phyloP scores from a whole-genome alignment of 1,140 invertebrate species.

The Trachymyrmex septentrionalis region DNA sequence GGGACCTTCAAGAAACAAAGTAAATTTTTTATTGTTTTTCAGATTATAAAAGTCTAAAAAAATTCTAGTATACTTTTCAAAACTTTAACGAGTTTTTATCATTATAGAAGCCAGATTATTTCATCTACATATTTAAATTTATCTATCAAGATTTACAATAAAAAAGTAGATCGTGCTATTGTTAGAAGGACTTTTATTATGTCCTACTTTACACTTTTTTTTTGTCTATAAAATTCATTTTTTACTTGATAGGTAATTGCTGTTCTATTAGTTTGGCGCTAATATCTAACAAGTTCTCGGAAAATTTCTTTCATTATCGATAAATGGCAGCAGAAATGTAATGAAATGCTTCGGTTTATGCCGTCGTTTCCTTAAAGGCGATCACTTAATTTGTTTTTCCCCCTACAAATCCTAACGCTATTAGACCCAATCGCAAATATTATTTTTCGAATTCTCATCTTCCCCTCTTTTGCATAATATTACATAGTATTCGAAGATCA shows the following conservation, averaged over 20 bases:
- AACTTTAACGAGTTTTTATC: too few relatives aligned
- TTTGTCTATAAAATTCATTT: background rate
- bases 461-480: background rate
- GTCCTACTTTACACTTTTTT: background rate
- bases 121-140: too few relatives aligned
- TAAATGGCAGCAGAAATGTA: slow-evolving; percentile 40
- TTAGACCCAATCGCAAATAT: slow-evolving; percentile 2
- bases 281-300: slow-evolving; percentile 13
- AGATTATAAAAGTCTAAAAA: too few relatives aligned
- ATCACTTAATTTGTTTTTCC: slow-evolving; percentile 38
- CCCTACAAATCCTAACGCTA: slow-evolving; percentile 16
- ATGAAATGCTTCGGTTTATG: slow-evolving; percentile 47
- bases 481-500: background rate
- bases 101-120: too few relatives aligned
- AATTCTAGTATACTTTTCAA: too few relatives aligned
- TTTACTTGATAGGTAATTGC: background rate
- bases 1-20: too few relatives aligned
- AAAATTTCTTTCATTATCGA: slow-evolving; percentile 57
- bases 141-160: too few relatives aligned
- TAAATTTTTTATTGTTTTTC: too few relatives aligned
- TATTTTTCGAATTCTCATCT: slow-evolving; percentile 4
- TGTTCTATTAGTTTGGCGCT: background rate
- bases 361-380: slow-evolving; percentile 35
- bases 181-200: background rate
- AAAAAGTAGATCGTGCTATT: too few relatives aligned